These are phyloP conservation scores for Lophius americanus DNA, from an alignment of 2,797 vertebrate genomes.

Conservation along the genomic window DNA sequence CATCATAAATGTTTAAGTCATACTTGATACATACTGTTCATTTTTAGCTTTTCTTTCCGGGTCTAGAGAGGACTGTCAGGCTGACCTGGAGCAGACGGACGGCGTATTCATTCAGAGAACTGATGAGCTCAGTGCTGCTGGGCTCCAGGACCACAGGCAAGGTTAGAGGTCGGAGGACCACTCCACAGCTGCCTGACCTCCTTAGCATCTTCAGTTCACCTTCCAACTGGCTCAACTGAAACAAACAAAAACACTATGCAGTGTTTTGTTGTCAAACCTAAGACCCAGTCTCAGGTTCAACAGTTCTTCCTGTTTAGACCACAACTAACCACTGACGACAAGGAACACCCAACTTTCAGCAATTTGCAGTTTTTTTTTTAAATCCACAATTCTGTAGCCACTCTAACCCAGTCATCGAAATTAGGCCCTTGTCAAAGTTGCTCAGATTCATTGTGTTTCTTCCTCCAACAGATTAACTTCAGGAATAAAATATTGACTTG, in stretches of 20 bases:
- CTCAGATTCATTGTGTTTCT: no score
- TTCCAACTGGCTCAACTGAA: constrained; percentile 85
- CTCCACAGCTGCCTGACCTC: constrained; percentile 73
- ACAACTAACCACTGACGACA: no score
- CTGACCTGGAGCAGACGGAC: constrained; percentile 90
- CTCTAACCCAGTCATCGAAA: no score
- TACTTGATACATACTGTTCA: not conserved
- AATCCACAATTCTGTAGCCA: no score
- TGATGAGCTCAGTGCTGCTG: constrained; percentile 88
- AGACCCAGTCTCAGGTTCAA: no score
- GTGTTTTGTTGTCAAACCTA: no score
- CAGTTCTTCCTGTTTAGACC: no score
- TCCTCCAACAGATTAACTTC: no score
- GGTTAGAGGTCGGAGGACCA: constrained; percentile 80
- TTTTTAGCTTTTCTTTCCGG: not conserved
- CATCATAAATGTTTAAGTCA: not conserved
- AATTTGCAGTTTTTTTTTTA: no score
- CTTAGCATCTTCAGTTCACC: constrained; percentile 80
- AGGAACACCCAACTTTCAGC: no score
- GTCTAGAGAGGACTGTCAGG: not conserved
- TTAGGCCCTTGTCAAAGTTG: no score
- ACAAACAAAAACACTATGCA: constrained; percentile 3
- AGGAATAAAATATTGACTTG: no score
- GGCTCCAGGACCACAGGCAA: constrained; percentile 87
- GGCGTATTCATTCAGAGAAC: constrained; percentile 91